Evolutionary conservation across 2,113 vertebrate species (phyloP).

Genomic region (Pseudopodoces humilis): DNA sequence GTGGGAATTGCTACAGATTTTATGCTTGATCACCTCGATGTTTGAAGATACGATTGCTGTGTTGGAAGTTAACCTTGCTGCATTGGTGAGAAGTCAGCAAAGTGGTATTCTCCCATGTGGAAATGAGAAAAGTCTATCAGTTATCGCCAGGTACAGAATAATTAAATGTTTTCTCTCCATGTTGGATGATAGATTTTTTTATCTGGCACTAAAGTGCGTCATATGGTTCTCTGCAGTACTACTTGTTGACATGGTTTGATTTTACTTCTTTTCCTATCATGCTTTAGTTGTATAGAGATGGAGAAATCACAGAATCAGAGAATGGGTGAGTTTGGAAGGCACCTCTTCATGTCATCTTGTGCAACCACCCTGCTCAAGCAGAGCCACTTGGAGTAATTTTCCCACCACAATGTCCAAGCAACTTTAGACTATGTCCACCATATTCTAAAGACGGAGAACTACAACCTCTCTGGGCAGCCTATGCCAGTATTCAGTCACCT

Average conservation of each 20-base stretch:
- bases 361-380: not conserved
- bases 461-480: not conserved
- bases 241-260: not conserved
- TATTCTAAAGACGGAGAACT: not conserved
- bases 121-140: slow-evolving; percentile 50
- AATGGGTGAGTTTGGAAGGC: not conserved
- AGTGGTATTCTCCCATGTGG: not conserved
- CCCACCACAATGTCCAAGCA: not conserved
- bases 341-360: not conserved
- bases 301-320: not conserved
- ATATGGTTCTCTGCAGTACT: not conserved
- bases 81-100: slow-evolving; percentile 23
- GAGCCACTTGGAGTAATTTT: not conserved
- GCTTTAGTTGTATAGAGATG: not conserved
- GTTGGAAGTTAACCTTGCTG: slow-evolving; percentile 70
- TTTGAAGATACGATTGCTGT: slow-evolving; percentile 76
- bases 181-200: not conserved
- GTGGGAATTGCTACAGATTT: slow-evolving; percentile 64
- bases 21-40: slow-evolving; percentile 79
- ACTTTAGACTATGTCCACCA: not conserved
- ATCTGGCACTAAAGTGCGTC: not conserved
- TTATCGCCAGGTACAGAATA: slow-evolving; percentile 81
- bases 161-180: not conserved
- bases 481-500: not conserved
- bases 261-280: not conserved